These are phyloP conservation scores for Tiliacea aurago DNA, from an alignment of 2,888 invertebrate species.

Conservation along the genomic window DNA sequence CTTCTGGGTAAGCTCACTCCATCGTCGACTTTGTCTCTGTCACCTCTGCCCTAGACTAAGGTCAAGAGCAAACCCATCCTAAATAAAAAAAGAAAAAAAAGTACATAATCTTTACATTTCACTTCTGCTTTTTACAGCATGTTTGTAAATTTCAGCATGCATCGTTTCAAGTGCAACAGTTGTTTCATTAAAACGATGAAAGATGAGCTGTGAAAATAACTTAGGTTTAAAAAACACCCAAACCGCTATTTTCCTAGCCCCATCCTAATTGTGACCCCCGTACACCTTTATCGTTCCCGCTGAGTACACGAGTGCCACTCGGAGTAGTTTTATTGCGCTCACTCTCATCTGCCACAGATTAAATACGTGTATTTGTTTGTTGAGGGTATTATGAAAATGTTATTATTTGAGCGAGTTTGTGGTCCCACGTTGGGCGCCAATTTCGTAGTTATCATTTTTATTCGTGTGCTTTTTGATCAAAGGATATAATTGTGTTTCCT, in stretches of 20 bases:
- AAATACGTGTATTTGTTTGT: conserved; percentile 44
- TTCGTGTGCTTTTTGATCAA: background rate
- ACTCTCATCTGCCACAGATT: conserved; percentile 44
- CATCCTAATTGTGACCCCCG: conserved; percentile 54
- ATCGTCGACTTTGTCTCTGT: too few species aligned
- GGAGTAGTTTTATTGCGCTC: conserved; percentile 58
- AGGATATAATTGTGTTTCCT: background rate
- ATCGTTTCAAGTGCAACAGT: too few species aligned
- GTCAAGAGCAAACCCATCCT: too few species aligned
- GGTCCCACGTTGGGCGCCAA: conserved; percentile 49
- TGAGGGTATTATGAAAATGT: conserved; percentile 25
- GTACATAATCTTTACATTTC: too few species aligned
- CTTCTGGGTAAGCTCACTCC: too few species aligned
- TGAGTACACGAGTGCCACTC: conserved; percentile 59
- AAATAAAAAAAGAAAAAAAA: too few species aligned
- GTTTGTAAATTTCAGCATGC: too few species aligned
- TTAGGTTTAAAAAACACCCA: too few species aligned
- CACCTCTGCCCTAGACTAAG: too few species aligned
- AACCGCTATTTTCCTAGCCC: conserved; percentile 28
- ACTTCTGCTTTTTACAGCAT: too few species aligned
- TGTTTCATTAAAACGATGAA: too few species aligned
- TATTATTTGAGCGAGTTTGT: background rate
- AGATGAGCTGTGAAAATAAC: too few species aligned
- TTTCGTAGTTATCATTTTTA: background rate
- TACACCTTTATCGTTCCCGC: conserved; percentile 58